A percentile compares a stretch with the other conserved stretches of the same genome.
Conservation (phyloP, 2,113 vertebrate genomes). For the Tautogolabrus adspersus region DNA sequence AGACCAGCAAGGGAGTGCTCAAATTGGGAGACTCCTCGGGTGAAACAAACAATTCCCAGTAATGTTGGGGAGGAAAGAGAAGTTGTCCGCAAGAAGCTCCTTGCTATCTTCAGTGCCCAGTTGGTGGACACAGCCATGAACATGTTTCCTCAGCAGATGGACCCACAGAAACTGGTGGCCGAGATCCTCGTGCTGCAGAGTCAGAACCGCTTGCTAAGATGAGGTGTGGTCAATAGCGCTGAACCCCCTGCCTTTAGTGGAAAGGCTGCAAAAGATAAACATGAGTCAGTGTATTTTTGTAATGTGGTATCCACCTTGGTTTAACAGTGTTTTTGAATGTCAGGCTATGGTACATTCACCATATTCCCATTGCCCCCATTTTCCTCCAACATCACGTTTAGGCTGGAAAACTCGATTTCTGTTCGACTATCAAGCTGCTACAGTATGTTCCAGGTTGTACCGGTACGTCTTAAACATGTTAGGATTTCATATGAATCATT, state of each 20-base stretch:
- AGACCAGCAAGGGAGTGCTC: neutral
- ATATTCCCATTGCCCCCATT: neutral
- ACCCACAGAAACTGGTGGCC: constrained; percentile 88
- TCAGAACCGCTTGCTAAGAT: constrained; percentile 79
- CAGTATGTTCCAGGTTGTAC: neutral
- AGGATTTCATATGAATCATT: too few species aligned
- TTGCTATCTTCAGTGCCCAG: constrained; percentile 89
- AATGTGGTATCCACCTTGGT: constrained; percentile 67
- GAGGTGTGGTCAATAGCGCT: neutral
- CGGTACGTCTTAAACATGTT: too few species aligned
- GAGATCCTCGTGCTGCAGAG: constrained; percentile 90
- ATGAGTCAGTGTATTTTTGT: constrained; percentile 52
- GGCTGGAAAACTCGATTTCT: neutral
- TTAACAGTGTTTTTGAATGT: constrained; percentile 18
- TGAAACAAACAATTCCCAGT: constrained; percentile 27
- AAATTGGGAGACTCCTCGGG: constrained; percentile 57
- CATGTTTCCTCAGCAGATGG: constrained; percentile 88
- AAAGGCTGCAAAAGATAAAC: constrained; percentile 38
- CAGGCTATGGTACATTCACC: neutral
- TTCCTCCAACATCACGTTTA: neutral
- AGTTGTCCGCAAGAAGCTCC: constrained; percentile 87
- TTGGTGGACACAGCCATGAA: constrained; percentile 91
- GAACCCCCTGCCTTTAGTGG: constrained; percentile 26
- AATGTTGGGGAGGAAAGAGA: constrained; percentile 78
- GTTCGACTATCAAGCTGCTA: neutral